phyloP scores from a whole-genome alignment of 2,797 vertebrate genomes.

The Corythornis leucogaster region DNA sequence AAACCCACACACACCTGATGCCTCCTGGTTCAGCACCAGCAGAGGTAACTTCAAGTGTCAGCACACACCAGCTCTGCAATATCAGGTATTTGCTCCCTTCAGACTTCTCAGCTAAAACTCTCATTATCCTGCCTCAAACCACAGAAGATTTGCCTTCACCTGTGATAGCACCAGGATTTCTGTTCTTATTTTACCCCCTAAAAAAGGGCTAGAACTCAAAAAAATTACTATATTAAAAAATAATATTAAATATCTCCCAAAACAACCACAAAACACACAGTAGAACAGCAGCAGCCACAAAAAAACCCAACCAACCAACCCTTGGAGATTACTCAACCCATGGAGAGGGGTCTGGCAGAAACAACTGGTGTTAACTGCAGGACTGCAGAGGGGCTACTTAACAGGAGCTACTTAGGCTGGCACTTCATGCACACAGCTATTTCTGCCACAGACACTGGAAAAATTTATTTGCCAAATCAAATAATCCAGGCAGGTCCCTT shows the following conservation, averaged over 20 bases:
- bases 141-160: background rate
- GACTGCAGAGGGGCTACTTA: slow-evolving; percentile 58
- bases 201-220: background rate
- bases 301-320: background rate
- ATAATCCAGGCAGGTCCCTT: slow-evolving; percentile 45
- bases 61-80: background rate
- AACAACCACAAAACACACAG: too few relatives aligned
- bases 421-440: slow-evolving; percentile 40
- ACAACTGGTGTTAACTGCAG: slow-evolving; percentile 51
- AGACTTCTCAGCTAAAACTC: background rate
- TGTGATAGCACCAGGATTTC: background rate
- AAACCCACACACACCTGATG: background rate
- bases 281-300: too few relatives aligned
- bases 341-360: slow-evolving; percentile 41
- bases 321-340: background rate
- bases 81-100: background rate
- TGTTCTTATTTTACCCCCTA: background rate
- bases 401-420: slow-evolving; percentile 65
- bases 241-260: background rate
- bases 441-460: slow-evolving; percentile 38
- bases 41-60: background rate
- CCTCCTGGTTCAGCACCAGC: background rate
- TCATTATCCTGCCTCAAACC: background rate
- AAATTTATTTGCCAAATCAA: slow-evolving; percentile 48
- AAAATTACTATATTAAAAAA: background rate